A percentile compares a stretch with the other conserved stretches of the same genome.
Evolutionary conservation across 2,888 invertebrate genomes (phyloP).

Genomic region (Dioctria rufipes): DNA sequence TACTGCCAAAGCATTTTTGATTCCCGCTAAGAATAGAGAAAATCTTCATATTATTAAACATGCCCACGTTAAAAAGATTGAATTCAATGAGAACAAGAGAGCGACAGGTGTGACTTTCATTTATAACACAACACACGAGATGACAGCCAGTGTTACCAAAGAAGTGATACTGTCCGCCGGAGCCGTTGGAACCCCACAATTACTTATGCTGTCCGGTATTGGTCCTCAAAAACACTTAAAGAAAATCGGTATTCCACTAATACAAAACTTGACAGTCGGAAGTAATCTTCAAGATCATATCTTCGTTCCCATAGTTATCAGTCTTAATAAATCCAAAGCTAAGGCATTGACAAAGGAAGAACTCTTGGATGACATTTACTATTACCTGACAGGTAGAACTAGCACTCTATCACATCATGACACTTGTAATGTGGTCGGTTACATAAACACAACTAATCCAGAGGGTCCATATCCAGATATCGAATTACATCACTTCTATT

Average conservation of each 20-base stretch:
- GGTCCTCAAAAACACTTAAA: constrained; percentile 55
- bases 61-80: constrained; percentile 54
- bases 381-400: constrained; percentile 69
- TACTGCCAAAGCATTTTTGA: constrained; percentile 82
- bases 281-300: constrained; percentile 85
- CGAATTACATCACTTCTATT: constrained; percentile 71
- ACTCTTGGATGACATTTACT: constrained; percentile 55
- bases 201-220: constrained; percentile 59
- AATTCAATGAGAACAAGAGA: constrained; percentile 65
- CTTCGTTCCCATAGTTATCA: constrained; percentile 70
- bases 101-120: constrained; percentile 73
- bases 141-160: constrained; percentile 31
- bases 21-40: constrained; percentile 63
- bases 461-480: constrained; percentile 72
- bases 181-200: constrained; percentile 55
- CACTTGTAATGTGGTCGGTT: constrained; percentile 70
- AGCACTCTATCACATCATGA: constrained; percentile 66
- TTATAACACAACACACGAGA: background rate
- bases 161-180: constrained; percentile 59
- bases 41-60: constrained; percentile 59
- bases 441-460: constrained; percentile 70
- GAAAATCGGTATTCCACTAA: constrained; percentile 44
- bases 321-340: constrained; percentile 67
- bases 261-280: constrained; percentile 73
- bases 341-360: constrained; percentile 45